Evolutionary conservation across 2,797 vertebrate species (phyloP), one percentile per base, ranked within the genome.

Genomic region (Emydoidea blandingii): DNA sequence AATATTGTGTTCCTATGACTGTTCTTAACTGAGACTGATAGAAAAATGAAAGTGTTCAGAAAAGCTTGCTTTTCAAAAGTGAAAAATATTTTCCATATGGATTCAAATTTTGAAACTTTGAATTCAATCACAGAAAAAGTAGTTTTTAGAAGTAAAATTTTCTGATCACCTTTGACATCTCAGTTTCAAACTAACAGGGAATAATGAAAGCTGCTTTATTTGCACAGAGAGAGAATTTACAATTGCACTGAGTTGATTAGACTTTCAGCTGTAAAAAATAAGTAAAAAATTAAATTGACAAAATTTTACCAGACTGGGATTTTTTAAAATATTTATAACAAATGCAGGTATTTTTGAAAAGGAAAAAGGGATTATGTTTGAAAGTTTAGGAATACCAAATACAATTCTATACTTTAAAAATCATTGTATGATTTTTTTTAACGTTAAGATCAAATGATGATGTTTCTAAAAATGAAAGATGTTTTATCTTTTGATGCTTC

Each of bases 401-500:
- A 76, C 11, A 74, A 44, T 41, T 74, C 12, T 44, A 23, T 74
- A 11, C 23, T 74, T 44, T 23, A 23, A 25, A 74, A 74, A 74
- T 44, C 9, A 25, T 19, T 74, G 23, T 80, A 15, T 85, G 27
- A 90, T 56, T 25, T 16, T 86, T 96, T 94, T 89, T 94, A 3
- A 87, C 27, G 16, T 83, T n/a, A 62, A 86, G 47, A 62, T 92
- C 57, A 83, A 95, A 52, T 79, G 83, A 86, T 50, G 50, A 2
- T 78, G 27, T 74, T 89, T 93, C 83, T 78, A 81, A 41, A n/a
- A 93, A 90, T 47, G 41, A 83, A 87, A 74, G 86, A 11, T 14
- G 50, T 76, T 87, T 86, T 47, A 49, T 95, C 95, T 93, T 78
- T 93, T 94, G 59, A 34, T 88, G 82, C 68, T 96, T 91, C 82